These are phyloP conservation scores for Coracias cyanogaster DNA, from an alignment of 2,797 vertebrate genomes.

Conservation along the genomic window DNA sequence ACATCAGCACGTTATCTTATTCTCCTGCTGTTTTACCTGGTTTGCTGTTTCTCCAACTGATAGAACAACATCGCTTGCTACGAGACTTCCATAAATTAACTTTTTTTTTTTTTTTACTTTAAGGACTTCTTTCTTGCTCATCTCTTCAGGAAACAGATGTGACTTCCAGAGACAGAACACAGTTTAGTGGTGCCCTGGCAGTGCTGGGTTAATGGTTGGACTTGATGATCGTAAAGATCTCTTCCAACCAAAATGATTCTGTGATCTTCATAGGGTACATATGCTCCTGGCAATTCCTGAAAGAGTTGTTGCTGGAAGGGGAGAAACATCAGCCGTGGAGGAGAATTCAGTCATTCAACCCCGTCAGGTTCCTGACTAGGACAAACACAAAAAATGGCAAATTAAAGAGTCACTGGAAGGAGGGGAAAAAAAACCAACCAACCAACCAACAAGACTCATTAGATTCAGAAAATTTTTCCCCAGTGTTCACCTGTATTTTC, in stretches of 20 bases:
- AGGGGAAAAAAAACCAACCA: too few relatives aligned
- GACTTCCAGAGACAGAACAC: too few relatives aligned
- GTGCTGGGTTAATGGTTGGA: too few relatives aligned
- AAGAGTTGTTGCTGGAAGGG: background rate
- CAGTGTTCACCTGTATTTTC: background rate
- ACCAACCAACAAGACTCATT: background rate
- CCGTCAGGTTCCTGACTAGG: background rate
- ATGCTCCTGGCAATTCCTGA: background rate
- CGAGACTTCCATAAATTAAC: background rate
- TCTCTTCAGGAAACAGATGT: background rate
- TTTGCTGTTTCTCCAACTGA: background rate
- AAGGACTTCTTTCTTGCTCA: background rate
- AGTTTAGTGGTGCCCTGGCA: too few relatives aligned
- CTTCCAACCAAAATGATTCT: too few relatives aligned
- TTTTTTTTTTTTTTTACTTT: too few relatives aligned
- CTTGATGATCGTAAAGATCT: too few relatives aligned
- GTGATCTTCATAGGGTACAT: fast-evolving
- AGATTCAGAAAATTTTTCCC: background rate
- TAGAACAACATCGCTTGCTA: background rate
- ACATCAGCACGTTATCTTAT: fast-evolving
- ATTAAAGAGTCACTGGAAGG: too few relatives aligned
- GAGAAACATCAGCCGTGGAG: background rate
- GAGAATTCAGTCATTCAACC: background rate
- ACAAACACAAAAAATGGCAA: background rate
- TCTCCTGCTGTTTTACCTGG: background rate